A percentile compares a stretch with the other conserved stretches of the same genome.
Conservation (phyloP, 2,113 vertebrate genomes). For the Xyrauchen texanus region DNA sequence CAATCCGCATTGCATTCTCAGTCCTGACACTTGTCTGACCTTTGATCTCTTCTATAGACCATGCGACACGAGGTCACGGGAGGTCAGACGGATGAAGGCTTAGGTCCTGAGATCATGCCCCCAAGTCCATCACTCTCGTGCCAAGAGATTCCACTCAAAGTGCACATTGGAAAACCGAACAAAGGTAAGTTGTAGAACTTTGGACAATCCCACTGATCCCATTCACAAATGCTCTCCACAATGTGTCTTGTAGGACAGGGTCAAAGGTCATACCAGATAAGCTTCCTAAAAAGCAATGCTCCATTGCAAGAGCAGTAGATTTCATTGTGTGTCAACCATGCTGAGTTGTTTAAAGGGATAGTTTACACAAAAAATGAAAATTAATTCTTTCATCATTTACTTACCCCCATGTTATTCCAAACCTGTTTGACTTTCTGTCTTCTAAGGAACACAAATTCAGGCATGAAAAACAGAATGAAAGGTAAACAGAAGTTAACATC, state of each 20-base stretch:
- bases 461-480: too few relatives aligned
- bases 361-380: too few relatives aligned
- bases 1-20: background rate
- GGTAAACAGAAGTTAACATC: too few relatives aligned
- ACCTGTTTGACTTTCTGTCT: too few relatives aligned
- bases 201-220: background rate
- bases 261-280: background rate
- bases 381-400: too few relatives aligned
- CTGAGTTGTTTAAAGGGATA: too few relatives aligned
- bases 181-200: constrained; percentile 74
- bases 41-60: constrained; percentile 62
- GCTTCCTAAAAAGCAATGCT: background rate
- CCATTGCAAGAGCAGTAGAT: too few relatives aligned
- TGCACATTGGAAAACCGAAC: constrained; percentile 77
- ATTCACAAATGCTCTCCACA: background rate
- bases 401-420: too few relatives aligned
- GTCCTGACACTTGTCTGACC: constrained; percentile 4
- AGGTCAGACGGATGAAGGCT: constrained; percentile 64
- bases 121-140: constrained; percentile 78
- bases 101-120: constrained; percentile 77
- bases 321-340: too few relatives aligned
- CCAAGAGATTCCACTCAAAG: constrained; percentile 78
- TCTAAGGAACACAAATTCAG: too few relatives aligned
- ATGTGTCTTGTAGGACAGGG: background rate
- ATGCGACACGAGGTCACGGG: constrained; percentile 70